A percentile compares a stretch with the other conserved stretches of the same genome.
Evolutionary conservation across 2,797 vertebrate species (phyloP).

Genomic region (Tauraco hartlaubi): DNA sequence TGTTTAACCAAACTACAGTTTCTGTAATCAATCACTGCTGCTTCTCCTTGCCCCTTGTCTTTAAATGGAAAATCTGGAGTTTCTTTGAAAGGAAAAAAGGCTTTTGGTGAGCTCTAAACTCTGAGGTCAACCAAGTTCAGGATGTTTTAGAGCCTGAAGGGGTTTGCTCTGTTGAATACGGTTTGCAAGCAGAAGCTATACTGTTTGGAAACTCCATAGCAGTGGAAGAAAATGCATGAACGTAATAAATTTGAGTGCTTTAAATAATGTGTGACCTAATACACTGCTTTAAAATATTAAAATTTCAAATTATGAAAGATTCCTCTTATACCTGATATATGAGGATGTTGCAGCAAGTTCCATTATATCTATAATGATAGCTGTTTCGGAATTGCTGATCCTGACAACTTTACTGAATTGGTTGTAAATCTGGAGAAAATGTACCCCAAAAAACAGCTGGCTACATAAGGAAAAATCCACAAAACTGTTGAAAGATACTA

Average conservation of each 20-base stretch:
- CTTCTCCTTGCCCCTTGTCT: not conserved
- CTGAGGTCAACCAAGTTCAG: not conserved
- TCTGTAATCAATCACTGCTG: not conserved
- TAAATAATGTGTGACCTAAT: conserved; percentile 35
- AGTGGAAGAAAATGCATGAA: not conserved
- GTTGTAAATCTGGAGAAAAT: conserved; percentile 13
- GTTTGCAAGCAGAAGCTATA: not conserved
- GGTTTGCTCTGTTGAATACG: not conserved
- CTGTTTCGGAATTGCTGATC: not conserved
- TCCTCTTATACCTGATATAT: not conserved
- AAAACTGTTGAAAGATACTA: not conserved
- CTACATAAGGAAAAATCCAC: not conserved
- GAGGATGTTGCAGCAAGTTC: not conserved
- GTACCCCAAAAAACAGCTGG: conserved; percentile 6
- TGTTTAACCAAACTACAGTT: not conserved
- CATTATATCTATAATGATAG: not conserved
- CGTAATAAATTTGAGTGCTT: not conserved
- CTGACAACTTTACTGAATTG: not conserved
- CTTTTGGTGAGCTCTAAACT: not conserved
- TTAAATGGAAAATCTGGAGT: not conserved
- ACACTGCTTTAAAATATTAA: conserved; percentile 43
- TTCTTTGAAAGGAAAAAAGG: not conserved
- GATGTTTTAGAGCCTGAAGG: not conserved
- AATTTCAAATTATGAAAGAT: not conserved
- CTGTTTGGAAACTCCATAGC: not conserved